Percentiles rank a stretch among this genome's conserved stretches.
Conservation (phyloP, 2,888 invertebrate species). For the Trisateles emortualis region DNA sequence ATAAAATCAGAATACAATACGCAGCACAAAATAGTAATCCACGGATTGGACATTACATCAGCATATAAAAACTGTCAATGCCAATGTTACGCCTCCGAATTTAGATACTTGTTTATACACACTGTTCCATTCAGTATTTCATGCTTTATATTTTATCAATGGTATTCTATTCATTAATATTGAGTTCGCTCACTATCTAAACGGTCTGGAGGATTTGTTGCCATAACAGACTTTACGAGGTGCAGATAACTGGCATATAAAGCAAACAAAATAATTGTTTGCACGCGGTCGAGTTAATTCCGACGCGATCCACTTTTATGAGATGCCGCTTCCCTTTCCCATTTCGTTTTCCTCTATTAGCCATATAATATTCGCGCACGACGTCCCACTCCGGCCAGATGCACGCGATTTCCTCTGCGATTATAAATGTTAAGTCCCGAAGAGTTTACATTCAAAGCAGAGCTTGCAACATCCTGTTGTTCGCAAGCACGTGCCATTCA, state of each 20-base stretch:
- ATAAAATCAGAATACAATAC: constrained; percentile 73
- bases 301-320: constrained; percentile 57
- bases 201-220: constrained; percentile 4
- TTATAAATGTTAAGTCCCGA: constrained; percentile 59
- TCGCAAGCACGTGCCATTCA: constrained; percentile 70
- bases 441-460: constrained; percentile 67
- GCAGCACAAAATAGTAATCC: constrained; percentile 60
- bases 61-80: constrained; percentile 75
- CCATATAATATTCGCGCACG: constrained; percentile 57
- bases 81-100: constrained; percentile 70
- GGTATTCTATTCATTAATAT: constrained; percentile 31
- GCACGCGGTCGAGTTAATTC: constrained; percentile 50
- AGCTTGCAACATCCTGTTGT: constrained; percentile 72
- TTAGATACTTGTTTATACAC: constrained; percentile 45
- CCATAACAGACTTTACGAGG: constrained; percentile 5
- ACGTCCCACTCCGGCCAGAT: constrained; percentile 64
- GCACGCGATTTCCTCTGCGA: constrained; percentile 68
- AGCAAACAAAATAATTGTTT: constrained; percentile 48
- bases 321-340: constrained; percentile 66
- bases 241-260: constrained; percentile 22
- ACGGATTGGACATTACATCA: constrained; percentile 70
- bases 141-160: constrained; percentile 41
- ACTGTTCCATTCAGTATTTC: constrained; percentile 58
- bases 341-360: constrained; percentile 69
- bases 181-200: constrained; percentile 14